Evolutionary conservation across 2,888 invertebrate species (phyloP), one percentile per base, ranked within the genome.

Genomic region (Acleris holmiana): DNA sequence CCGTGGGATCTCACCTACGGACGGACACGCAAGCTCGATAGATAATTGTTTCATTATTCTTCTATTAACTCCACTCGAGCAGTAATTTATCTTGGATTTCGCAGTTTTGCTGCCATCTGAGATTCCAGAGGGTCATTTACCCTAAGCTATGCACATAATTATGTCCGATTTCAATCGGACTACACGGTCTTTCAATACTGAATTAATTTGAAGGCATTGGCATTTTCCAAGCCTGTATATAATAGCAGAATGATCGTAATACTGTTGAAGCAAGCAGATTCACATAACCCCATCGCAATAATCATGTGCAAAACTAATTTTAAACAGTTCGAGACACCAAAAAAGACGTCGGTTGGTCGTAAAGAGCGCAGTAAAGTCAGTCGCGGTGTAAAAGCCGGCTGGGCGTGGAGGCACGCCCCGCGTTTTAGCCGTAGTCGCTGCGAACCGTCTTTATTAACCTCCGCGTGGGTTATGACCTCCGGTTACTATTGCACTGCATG

Each of bases 1-100:
- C 75, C 77, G 78, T 75, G 78, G 78, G 81, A 79, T 79, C 73
- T 77, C 73, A 76, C 76, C 76, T 75, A 73, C 79, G 77, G 75
- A 56, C 72, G 72, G 80, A 80, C 86, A 91, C 90, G 91, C 90
- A 80, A 89, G 76, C 75, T 79, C 81, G 84, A 83, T 76, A 74
- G 78, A 86, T 91, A 91, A 91, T 91, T 91, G 90, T 91, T 90
- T 88, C 91, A 91, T 91, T 91, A 91, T 90, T 90, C 85, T 89
- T 88, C 85, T 89, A 91, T 91, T 91, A 91, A 91, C 91, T 91
- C 87, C 83, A 77, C 79, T 85, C 83, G 79, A 73, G 80, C 79
- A 78, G 79, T 80, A 76, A 88, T 87, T 85, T 85, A 81, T 89
- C 82, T 82, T 74, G 71, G 75, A 71, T 72, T 69, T 65, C 60